Percentiles rank a stretch among this genome's conserved stretches.
phyloP scores from a whole-genome alignment of 2,113 vertebrate genomes.

The Nothobranchius kuhntae region DNA sequence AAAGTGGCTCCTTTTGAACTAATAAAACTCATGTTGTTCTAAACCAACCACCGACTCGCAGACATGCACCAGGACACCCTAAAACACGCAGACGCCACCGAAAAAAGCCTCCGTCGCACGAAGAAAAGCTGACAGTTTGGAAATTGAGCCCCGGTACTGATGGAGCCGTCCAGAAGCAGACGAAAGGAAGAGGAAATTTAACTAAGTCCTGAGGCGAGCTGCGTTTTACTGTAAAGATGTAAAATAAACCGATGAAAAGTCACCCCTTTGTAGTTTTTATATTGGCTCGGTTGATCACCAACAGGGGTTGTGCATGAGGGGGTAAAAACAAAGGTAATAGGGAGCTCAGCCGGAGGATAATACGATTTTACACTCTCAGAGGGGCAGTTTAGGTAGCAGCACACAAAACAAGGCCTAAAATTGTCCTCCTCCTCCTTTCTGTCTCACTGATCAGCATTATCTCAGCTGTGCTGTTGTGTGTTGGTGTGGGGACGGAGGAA shows the following conservation, averaged over 20 bases:
- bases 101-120: slow-evolving; percentile 31
- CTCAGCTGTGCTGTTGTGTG: slow-evolving; percentile 38
- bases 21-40: neutral
- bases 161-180: slow-evolving; percentile 32
- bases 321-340: slow-evolving; percentile 27
- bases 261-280: slow-evolving; percentile 7
- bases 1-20: neutral
- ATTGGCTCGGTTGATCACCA: slow-evolving; percentile 47
- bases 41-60: neutral
- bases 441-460: slow-evolving; percentile 48
- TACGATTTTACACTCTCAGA: slow-evolving; percentile 42
- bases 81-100: slow-evolving; percentile 23
- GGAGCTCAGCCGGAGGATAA: slow-evolving; percentile 35
- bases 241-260: slow-evolving; percentile 41
- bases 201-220: slow-evolving; percentile 18
- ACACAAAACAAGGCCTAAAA: slow-evolving; percentile 27
- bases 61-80: neutral
- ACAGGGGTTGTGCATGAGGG: slow-evolving; percentile 2
- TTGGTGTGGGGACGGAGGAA: slow-evolving; percentile 30
- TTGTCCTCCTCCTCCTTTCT: slow-evolving; percentile 25
- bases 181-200: slow-evolving; percentile 35
- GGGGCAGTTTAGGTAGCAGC: slow-evolving; percentile 41
- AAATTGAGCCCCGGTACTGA: slow-evolving; percentile 66
- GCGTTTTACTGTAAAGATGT: slow-evolving; percentile 53
- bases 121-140: slow-evolving; percentile 64